Percentiles rank a stretch among this genome's conserved stretches.
Evolutionary conservation across 2,113 vertebrate genomes (phyloP).

Genomic region (Poecilia latipinna): DNA sequence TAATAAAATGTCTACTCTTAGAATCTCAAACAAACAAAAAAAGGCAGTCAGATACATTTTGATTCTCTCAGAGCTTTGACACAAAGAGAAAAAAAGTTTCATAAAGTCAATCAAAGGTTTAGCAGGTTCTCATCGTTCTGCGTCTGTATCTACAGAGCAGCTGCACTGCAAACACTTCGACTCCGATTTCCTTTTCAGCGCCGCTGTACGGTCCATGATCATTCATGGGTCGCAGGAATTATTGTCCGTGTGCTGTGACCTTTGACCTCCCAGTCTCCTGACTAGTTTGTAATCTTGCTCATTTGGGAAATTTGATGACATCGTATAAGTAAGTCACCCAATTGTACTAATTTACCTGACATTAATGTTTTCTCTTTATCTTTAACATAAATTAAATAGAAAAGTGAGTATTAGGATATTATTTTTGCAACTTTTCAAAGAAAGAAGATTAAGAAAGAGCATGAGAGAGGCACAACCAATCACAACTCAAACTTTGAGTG

Average conservation of each 20-base stretch:
- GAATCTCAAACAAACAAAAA: background rate
- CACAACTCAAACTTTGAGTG: too few species aligned
- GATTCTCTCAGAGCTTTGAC: background rate
- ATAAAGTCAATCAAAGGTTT: too few species aligned
- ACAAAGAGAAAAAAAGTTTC: too few species aligned
- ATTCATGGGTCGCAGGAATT: constrained; percentile 60
- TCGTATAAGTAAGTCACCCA: constrained; percentile 9
- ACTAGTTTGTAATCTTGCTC: constrained; percentile 42
- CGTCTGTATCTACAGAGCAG: background rate
- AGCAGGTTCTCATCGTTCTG: background rate
- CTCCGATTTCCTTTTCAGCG: constrained; percentile 31
- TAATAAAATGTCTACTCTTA: background rate
- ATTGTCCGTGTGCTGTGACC: constrained; percentile 68
- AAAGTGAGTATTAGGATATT: background rate
- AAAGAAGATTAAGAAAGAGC: too few species aligned
- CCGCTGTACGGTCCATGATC: constrained; percentile 46
- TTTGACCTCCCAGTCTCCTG: constrained; percentile 50
- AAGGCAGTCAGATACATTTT: background rate
- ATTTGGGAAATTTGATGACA: constrained; percentile 27
- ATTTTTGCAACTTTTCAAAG: too few species aligned
- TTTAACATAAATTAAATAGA: background rate
- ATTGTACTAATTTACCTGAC: background rate
- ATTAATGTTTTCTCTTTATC: background rate
- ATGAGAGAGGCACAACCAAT: too few species aligned
- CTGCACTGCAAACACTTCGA: constrained; percentile 34